Conservation (phyloP, 1,140 invertebrate genomes). For the Pygmarrhopalites habei region DNA sequence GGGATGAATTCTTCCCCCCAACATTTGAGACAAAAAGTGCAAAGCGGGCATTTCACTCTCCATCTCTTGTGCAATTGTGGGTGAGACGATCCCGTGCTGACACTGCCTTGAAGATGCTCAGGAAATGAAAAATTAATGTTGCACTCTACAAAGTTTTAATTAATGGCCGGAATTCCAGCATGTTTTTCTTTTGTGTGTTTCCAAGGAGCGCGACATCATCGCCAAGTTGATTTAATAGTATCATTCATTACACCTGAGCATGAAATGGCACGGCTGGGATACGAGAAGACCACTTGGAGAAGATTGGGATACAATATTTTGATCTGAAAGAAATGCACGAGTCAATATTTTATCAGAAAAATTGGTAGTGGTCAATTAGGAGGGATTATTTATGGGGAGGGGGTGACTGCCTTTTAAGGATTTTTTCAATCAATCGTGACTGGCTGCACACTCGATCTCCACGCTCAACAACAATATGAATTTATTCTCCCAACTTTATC, state of each 20-base stretch:
- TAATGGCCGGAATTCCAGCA: not conserved
- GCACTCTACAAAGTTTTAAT: not conserved
- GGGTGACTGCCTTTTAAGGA: constrained; percentile 17
- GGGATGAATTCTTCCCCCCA: no score
- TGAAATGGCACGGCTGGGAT: not conserved
- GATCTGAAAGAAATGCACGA: constrained; percentile 17
- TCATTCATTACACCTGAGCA: not conserved
- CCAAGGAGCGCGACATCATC: not conserved
- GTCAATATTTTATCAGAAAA: constrained; percentile 15
- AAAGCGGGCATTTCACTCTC: no score
- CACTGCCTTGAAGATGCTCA: no score
- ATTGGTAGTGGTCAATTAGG: constrained; percentile 28
- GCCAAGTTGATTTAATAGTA: not conserved
- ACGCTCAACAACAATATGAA: no score
- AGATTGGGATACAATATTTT: constrained; percentile 11
- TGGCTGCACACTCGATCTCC: no score
- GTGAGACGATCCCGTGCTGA: no score
- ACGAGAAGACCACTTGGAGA: not conserved
- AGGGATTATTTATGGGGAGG: constrained; percentile 21
- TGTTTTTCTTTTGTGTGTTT: not conserved
- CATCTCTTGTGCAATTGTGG: no score
- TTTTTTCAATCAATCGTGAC: constrained; percentile 27
- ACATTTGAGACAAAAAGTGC: no score
- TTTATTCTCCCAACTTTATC: no score
- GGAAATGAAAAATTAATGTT: no score